Evolutionary conservation across 2,113 vertebrate genomes (phyloP).

Genomic region (Amazona vittata): DNA sequence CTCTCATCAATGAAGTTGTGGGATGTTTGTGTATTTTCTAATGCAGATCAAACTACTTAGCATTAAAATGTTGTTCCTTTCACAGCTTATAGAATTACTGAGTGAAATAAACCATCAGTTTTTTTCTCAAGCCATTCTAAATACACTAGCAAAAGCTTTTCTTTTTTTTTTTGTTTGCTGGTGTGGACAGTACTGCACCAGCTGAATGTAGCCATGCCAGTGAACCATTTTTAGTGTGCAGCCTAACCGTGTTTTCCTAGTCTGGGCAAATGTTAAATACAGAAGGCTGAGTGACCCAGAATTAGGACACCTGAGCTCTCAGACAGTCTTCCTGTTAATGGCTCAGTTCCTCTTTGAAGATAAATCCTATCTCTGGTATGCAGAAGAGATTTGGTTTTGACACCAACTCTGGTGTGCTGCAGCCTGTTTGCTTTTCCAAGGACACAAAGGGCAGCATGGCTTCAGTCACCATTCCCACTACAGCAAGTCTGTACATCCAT

Average conservation of each 20-base stretch:
- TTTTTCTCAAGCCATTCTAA: not conserved
- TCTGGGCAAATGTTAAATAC: not conserved
- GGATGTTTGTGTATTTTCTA: not conserved
- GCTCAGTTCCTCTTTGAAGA: not conserved
- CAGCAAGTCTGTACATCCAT: not conserved
- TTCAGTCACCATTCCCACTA: not conserved
- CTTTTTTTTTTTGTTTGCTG: not conserved
- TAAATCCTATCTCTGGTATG: constrained; percentile 24
- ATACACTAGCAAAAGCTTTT: not conserved
- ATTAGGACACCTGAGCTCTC: not conserved
- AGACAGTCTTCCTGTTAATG: not conserved
- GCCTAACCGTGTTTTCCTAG: not conserved
- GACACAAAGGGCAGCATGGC: not conserved
- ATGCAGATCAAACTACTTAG: not conserved
- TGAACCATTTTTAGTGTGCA: not conserved
- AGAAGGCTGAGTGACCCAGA: not conserved
- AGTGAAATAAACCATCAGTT: not conserved
- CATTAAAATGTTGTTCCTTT: not conserved
- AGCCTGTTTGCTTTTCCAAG: constrained; percentile 16
- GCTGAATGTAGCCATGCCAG: accelerated
- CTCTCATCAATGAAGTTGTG: not conserved
- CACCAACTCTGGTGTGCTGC: not conserved
- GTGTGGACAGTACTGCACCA: not conserved
- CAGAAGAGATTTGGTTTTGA: not conserved
- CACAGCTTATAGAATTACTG: not conserved